Conservation (phyloP, 2,888 invertebrate species). For the Allophyes oxyacanthae region DNA sequence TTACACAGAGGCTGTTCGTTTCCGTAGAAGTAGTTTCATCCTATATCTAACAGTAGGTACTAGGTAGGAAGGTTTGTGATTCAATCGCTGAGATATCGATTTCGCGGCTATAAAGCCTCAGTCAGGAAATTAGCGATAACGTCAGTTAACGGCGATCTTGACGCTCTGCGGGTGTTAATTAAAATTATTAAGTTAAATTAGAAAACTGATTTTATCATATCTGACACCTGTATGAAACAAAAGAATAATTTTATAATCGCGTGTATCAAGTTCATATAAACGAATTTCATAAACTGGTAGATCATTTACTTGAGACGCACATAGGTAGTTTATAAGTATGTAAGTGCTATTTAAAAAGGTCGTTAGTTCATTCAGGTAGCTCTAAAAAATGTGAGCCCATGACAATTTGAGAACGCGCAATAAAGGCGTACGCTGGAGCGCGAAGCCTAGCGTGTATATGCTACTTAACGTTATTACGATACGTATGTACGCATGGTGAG, state of each 20-base stretch:
- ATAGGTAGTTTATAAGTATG: no score
- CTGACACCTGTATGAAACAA: no score
- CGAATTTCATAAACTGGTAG: no score
- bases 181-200: no score
- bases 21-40: constrained; percentile 7
- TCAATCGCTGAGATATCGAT: constrained; percentile 11
- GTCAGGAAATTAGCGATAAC: constrained; percentile 5
- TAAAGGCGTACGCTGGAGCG: constrained; percentile 11
- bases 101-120: not conserved
- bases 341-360: not conserved
- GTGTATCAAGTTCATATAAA: no score
- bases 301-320: no score
- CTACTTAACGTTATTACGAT: constrained; percentile 36
- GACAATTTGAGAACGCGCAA: constrained; percentile 33
- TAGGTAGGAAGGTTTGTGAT: not conserved
- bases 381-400: constrained; percentile 28
- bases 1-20: not conserved
- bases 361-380: constrained; percentile 17
- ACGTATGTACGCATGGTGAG: constrained; percentile 43
- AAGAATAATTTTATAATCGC: no score
- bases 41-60: no score
- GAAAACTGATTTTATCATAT: no score
- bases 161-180: not conserved
- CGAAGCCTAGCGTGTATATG: constrained; percentile 16
- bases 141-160: constrained; percentile 1